Conservation (phyloP, 2,113 vertebrate genomes). For the Psittacula cyanocephala region DNA sequence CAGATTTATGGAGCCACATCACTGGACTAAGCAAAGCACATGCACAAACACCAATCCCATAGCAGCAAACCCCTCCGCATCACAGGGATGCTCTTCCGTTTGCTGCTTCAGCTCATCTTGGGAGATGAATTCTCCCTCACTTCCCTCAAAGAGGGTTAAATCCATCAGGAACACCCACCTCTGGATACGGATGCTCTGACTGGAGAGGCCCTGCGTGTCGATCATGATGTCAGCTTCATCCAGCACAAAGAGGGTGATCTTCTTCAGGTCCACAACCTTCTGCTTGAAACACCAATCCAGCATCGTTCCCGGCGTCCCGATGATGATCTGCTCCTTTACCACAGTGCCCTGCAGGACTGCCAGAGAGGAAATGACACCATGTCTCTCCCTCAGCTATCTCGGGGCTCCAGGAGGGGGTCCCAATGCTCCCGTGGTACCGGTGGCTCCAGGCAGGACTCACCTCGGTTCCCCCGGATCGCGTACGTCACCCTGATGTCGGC, state of each 20-base stretch:
- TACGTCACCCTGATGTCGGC: constrained; percentile 65
- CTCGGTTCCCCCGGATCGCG: constrained; percentile 72
- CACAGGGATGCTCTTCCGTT: no score
- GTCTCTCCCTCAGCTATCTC: rapidly evolving
- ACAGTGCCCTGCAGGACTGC: constrained; percentile 43
- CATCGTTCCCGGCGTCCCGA: constrained; percentile 74
- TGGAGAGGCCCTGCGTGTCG: constrained; percentile 67
- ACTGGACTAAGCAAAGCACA: not conserved
- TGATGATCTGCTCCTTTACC: constrained; percentile 74
- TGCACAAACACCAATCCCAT: no score
- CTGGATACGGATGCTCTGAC: constrained; percentile 77
- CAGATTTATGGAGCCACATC: rapidly evolving
- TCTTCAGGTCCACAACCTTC: constrained; percentile 48
- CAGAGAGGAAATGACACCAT: not conserved
- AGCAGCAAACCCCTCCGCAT: not conserved
- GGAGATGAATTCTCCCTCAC: not conserved
- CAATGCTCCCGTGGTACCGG: rapidly evolving
- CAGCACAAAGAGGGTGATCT: constrained; percentile 73
- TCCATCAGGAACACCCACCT: constrained; percentile 30
- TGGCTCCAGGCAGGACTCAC: constrained; percentile 13
- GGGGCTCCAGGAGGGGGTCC: not conserved
- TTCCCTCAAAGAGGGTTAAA: not conserved
- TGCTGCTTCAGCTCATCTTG: not conserved
- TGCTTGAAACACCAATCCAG: constrained; percentile 81
- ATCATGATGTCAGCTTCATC: constrained; percentile 83